These are phyloP conservation scores for Scarus forsteni DNA, from an alignment of 2,797 vertebrate genomes.

Conservation along the genomic window DNA sequence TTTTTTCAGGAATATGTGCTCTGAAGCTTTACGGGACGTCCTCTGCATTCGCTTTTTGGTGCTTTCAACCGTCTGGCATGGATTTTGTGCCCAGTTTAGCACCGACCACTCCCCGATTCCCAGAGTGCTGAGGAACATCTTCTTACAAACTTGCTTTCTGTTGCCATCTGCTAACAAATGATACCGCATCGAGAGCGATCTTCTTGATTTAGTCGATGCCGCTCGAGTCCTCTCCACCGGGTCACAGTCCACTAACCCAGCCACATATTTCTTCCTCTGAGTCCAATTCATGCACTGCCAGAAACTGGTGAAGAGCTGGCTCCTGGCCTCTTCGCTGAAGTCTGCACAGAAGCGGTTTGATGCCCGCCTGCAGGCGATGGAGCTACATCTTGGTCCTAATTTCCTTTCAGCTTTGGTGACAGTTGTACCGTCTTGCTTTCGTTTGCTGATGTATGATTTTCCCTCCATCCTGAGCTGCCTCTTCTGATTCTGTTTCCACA, in stretches of 20 bases:
- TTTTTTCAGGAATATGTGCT: conserved; percentile 46
- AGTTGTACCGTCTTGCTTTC: conserved; percentile 51
- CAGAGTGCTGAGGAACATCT: conserved; percentile 64
- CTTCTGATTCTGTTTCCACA: conserved; percentile 60
- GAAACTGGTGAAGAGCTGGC: conserved; percentile 40
- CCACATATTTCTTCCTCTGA: conserved; percentile 55
- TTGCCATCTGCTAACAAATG: conserved; percentile 29
- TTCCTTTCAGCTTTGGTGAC: conserved; percentile 55
- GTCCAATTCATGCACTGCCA: conserved; percentile 66
- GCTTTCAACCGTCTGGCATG: conserved; percentile 16
- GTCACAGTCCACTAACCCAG: conserved; percentile 48
- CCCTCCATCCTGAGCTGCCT: conserved; percentile 66
- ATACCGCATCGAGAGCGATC: conserved; percentile 62
- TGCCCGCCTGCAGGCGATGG: conserved; percentile 54
- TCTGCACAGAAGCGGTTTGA: conserved; percentile 63
- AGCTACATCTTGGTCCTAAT: conserved; percentile 43
- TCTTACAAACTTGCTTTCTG: conserved; percentile 63
- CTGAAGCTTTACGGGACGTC: conserved; percentile 57
- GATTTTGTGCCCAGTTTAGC: conserved; percentile 60
- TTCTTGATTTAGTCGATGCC: conserved; percentile 56
- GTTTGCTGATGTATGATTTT: conserved; percentile 53
- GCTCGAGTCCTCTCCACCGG: conserved; percentile 57
- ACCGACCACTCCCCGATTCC: conserved; percentile 68
- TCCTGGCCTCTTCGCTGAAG: conserved; percentile 46
- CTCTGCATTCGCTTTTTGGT: conserved; percentile 38